Evolutionary conservation across 2,888 invertebrate genomes (phyloP).

Genomic region (Bombylius major): DNA sequence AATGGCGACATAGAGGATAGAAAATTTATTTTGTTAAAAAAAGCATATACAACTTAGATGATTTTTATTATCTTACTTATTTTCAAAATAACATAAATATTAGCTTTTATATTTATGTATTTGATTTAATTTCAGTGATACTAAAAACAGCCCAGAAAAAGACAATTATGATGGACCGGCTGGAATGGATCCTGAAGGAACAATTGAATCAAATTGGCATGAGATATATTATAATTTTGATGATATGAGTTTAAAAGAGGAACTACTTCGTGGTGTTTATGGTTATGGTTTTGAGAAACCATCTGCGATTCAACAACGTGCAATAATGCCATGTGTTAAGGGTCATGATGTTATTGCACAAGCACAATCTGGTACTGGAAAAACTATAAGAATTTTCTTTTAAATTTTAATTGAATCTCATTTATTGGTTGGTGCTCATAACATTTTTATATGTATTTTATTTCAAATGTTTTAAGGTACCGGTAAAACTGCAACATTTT

Average conservation of each 20-base stretch:
- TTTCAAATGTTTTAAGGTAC: conserved; percentile 39
- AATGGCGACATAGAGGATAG: no score
- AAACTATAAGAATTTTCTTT: conserved; percentile 34
- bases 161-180: conserved; percentile 31
- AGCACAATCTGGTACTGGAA: conserved; percentile 99
- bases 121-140: background rate
- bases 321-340: conserved; percentile 93
- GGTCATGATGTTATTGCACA: conserved; percentile 98
- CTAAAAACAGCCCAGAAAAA: conserved; percentile 1
- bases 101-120: no score
- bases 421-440: no score
- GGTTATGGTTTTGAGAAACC: conserved; percentile 99
- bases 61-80: no score
- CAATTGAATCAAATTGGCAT: conserved; percentile 89
- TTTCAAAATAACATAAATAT: no score
- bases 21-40: no score
- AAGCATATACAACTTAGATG: no score
- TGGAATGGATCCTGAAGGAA: conserved; percentile 83
- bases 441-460: background rate
- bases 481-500: conserved; percentile 99
- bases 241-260: conserved; percentile 95
- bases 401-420: no score
- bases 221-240: conserved; percentile 93
- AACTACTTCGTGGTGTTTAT: conserved; percentile 93
- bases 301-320: conserved; percentile 97